Percentiles rank a stretch among this genome's conserved stretches.
Evolutionary conservation across 2,888 invertebrate genomes (phyloP).

Genomic region (Coelogynopora nodosa): DNA sequence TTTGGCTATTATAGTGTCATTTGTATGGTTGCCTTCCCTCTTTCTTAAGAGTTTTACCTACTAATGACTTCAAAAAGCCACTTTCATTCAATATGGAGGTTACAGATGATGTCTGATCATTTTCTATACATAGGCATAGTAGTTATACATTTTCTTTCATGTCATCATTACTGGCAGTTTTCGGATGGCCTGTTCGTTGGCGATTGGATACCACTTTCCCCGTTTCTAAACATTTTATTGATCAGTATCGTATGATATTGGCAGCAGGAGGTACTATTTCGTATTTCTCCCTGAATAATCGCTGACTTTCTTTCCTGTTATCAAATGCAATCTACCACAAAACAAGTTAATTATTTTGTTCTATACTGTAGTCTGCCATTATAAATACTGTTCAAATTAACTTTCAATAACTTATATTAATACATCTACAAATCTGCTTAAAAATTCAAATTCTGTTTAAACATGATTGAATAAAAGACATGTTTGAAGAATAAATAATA

Average conservation of each 20-base stretch:
- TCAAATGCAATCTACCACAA: not conserved
- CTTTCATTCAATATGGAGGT: no score
- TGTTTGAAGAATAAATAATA: no score
- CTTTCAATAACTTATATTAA: not conserved
- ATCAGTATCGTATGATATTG: not conserved
- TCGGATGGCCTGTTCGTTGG: not conserved
- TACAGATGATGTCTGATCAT: no score
- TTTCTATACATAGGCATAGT: no score
- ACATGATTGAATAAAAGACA: no score
- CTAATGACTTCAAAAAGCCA: not conserved
- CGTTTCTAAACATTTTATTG: not conserved
- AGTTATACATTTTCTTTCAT: not conserved
- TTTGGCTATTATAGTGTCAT: not conserved
- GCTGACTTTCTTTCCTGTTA: not conserved
- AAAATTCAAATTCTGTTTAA: no score
- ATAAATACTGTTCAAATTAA: constrained; percentile 21
- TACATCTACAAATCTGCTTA: not conserved
- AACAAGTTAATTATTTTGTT: not conserved
- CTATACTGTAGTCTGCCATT: constrained; percentile 25
- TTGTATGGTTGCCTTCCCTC: not conserved
- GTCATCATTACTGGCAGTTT: not conserved
- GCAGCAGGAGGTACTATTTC: not conserved
- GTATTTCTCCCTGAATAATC: not conserved
- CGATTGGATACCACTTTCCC: not conserved
- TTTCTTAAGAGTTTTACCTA: not conserved